Percentiles rank a stretch among this genome's conserved stretches.
phyloP scores from a whole-genome alignment of 2,113 vertebrate genomes.

The Nannospalax galili region DNA sequence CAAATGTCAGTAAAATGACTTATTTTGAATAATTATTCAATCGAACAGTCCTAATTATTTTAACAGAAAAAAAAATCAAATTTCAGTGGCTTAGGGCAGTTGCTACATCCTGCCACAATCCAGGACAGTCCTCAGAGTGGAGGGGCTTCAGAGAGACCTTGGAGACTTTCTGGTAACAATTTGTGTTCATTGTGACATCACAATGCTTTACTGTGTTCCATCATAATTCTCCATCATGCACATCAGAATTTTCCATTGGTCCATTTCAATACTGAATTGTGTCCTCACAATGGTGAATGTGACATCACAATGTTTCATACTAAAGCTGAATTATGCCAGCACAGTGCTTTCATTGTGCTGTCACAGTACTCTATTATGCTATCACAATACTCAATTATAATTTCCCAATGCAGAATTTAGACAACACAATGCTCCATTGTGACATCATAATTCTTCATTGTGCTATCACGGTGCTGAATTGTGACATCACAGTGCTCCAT shows the following conservation, averaged over 20 bases:
- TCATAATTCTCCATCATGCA: no score
- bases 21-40: neutral
- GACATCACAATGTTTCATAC: neutral
- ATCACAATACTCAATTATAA: neutral
- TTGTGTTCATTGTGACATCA: no score
- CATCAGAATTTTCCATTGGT: neutral
- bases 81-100: neutral
- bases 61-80: neutral
- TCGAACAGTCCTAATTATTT: neutral
- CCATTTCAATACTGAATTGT: neutral
- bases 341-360: no score
- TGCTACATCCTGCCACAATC: accelerated
- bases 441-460: no score
- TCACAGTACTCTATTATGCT: neutral
- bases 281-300: neutral
- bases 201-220: neutral
- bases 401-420: neutral
- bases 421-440: neutral
- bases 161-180: neutral
- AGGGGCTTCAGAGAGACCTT: neutral
- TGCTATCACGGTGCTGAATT: no score
- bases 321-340: neutral
- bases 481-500: no score
- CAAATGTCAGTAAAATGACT: neutral
- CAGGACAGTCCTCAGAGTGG: neutral